Conservation (phyloP, 2,888 invertebrate genomes). For the Plutella xylostella region DNA sequence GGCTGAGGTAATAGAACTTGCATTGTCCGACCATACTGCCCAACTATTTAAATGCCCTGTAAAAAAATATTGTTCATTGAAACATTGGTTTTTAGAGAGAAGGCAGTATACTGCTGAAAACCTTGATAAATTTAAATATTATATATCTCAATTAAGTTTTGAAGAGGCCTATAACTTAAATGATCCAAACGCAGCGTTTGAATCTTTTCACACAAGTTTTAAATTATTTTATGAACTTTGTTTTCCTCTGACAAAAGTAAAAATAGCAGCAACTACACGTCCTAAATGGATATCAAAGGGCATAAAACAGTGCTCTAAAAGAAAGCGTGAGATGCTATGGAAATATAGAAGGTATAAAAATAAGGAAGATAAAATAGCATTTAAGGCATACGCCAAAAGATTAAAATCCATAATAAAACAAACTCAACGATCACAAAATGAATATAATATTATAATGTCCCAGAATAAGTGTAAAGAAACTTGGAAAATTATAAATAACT, state of each 20-base stretch:
- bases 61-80: neutral
- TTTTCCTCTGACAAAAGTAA: constrained; percentile 6
- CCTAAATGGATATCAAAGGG: constrained; percentile 7
- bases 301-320: constrained; percentile 4
- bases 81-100: neutral
- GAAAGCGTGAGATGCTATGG: constrained; percentile 6
- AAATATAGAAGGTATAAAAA: constrained; percentile 2
- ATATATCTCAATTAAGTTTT: neutral
- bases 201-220: constrained; percentile 2
- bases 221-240: constrained; percentile 5
- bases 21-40: neutral
- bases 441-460: constrained; percentile 4
- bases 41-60: neutral
- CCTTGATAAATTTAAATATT: constrained; percentile 7
- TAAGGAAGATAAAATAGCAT: neutral
- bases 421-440: constrained; percentile 8
- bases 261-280: neutral
- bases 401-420: constrained; percentile 5
- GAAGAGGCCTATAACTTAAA: neutral
- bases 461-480: constrained; percentile 5
- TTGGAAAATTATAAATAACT: constrained; percentile 10
- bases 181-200: constrained; percentile 1
- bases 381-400: neutral
- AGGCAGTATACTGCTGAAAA: constrained; percentile 8
- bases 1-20: neutral